Percentiles rank a stretch among this genome's conserved stretches.
These are phyloP conservation scores for Empis stercorea DNA, from an alignment of 2,888 invertebrate species.

Conservation along the genomic window DNA sequence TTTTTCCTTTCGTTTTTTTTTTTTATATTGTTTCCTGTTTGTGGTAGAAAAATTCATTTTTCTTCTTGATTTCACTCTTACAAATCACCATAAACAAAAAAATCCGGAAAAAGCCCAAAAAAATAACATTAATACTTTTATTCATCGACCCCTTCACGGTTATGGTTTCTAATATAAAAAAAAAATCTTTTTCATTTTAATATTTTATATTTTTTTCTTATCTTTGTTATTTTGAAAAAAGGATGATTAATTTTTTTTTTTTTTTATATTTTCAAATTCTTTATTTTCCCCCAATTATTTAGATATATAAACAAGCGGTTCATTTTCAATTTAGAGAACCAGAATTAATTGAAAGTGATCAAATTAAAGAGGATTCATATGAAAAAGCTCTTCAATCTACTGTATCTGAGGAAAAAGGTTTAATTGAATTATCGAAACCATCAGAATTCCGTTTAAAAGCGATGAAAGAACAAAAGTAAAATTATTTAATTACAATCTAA, in stretches of 20 bases:
- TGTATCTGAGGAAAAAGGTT: conserved; percentile 18
- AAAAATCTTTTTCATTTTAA: background rate
- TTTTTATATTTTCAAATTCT: background rate
- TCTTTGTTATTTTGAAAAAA: background rate
- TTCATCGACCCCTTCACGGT: no score
- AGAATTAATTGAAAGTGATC: conserved; percentile 21
- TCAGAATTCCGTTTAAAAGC: conserved; percentile 36
- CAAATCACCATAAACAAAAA: no score
- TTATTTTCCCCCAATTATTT: background rate
- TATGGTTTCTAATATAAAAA: no score
- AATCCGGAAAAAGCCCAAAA: no score
- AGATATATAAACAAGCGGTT: conserved; percentile 19
- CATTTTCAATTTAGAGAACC: conserved; percentile 36
- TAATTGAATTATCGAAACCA: conserved; percentile 33
- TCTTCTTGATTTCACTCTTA: no score
- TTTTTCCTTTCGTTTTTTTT: no score
- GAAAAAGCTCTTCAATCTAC: conserved; percentile 8
- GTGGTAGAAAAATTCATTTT: no score
- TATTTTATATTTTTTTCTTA: background rate
- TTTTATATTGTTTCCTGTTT: no score
- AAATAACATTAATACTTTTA: no score
- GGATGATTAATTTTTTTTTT: background rate
- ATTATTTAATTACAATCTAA: background rate
- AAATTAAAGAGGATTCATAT: conserved; percentile 20
- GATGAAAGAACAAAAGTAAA: conserved; percentile 31